A percentile compares a stretch with the other conserved stretches of the same genome.
phyloP scores from a whole-genome alignment of 2,797 vertebrate genomes.

The Tokudaia tokunoshimensis region DNA sequence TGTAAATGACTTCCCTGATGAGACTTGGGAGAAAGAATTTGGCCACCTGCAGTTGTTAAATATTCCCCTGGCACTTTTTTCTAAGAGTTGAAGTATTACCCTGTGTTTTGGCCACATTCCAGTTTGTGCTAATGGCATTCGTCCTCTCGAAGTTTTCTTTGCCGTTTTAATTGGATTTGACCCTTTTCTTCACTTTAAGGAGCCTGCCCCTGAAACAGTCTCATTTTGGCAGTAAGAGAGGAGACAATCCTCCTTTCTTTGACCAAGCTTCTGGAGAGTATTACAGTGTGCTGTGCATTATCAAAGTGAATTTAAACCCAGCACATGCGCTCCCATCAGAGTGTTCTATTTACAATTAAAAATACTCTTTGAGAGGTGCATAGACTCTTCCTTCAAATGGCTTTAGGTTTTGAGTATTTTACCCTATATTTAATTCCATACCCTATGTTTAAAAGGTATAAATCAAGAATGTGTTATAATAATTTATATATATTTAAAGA shows the following conservation, averaged over 20 bases:
- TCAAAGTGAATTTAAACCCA: conserved; percentile 31
- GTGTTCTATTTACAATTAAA: conserved; percentile 1
- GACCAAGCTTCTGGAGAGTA: conserved; percentile 44
- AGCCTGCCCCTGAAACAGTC: conserved; percentile 51
- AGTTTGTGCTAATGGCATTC: conserved; percentile 80
- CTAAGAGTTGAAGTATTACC: conserved; percentile 77
- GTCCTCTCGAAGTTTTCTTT: conserved; percentile 74
- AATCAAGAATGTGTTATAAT: conserved; percentile 13
- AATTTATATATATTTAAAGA: conserved; percentile 36
- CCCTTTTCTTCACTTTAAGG: conserved; percentile 76
- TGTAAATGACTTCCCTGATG: conserved; percentile 79
- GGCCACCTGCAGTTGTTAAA: conserved; percentile 84
- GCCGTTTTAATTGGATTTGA: conserved; percentile 83
- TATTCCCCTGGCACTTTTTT: conserved; percentile 78
- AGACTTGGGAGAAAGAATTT: conserved; percentile 71
- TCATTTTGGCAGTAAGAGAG: conserved; percentile 55
- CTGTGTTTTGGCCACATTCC: conserved; percentile 76
- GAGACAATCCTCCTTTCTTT: conserved; percentile 59
- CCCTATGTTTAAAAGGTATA: conserved; percentile 35
- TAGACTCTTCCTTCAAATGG: conserved; percentile 39
- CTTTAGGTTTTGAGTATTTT: conserved; percentile 35
- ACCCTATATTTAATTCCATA: not conserved
- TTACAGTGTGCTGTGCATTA: conserved; percentile 23
- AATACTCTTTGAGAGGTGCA: not conserved
- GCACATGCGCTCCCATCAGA: not conserved